Evolutionary conservation across 2,888 invertebrate genomes (phyloP).

Genomic region (Drosophila parthenogenetica): DNA sequence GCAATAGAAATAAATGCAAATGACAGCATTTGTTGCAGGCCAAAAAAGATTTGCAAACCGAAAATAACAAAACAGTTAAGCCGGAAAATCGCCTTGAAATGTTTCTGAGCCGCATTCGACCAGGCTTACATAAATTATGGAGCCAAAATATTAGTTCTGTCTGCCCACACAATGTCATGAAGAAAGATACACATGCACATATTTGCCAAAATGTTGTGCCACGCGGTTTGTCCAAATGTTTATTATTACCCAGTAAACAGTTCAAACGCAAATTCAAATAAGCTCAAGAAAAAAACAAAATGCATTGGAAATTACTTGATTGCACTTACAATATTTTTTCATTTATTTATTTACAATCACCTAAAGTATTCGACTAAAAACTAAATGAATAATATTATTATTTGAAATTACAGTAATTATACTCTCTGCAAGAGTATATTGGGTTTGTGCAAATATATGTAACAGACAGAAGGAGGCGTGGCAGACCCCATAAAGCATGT

Average conservation of each 20-base stretch:
- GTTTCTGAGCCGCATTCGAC: conserved; percentile 67
- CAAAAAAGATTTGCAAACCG: conserved; percentile 40
- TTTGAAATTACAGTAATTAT: too few species aligned
- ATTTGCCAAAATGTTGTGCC: conserved; percentile 30
- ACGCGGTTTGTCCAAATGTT: conserved; percentile 38
- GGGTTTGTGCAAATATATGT: too few species aligned
- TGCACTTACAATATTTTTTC: not conserved
- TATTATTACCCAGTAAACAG: conserved; percentile 26
- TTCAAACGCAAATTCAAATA: not conserved
- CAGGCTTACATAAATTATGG: conserved; percentile 66
- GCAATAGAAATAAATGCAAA: conserved; percentile 38
- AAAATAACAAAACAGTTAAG: conserved; percentile 58
- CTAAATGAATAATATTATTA: too few species aligned
- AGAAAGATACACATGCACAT: conserved; percentile 16
- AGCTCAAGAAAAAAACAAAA: not conserved
- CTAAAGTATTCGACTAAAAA: too few species aligned
- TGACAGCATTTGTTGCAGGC: conserved; percentile 49
- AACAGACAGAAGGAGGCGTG: too few species aligned
- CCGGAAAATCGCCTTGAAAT: conserved; percentile 75
- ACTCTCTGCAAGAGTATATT: too few species aligned
- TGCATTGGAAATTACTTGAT: not conserved
- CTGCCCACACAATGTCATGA: conserved; percentile 45
- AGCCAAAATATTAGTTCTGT: conserved; percentile 50
- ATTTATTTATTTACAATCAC: not conserved
- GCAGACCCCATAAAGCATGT: too few species aligned